Base-by-base conservation (phyloP, 1,140 invertebrate genomes). In the Ips typographus region DNA sequence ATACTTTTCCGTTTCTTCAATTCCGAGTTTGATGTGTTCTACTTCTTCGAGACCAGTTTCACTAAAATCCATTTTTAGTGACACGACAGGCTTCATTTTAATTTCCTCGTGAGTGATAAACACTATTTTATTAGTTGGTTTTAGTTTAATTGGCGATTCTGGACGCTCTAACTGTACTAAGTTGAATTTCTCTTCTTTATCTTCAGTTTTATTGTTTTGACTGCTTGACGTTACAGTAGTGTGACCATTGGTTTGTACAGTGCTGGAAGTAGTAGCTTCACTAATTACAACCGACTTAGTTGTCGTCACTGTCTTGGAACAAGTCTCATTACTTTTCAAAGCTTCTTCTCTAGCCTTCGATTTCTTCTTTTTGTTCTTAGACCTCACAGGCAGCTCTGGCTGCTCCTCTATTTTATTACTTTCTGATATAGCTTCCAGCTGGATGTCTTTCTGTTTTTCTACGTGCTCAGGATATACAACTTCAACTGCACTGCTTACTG, bases 21-120 rank as follows among this genome's bases (percentile, higher is more conserved):
- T 52, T 0, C 49, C 56, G 43, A 49, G 44, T 40, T 68, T 63
- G 40, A 59, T 60, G 37, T 43, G 6, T 37, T 47, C 40, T 51
- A 68, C 70, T 69, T 70, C 68, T 41, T 75, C 70, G 51, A 71
- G n/a, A 38, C 71, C 69, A 51, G 56, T 69, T 68, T 72, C 65
- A 38, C 63, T 58, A 52, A 82, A 81, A 74, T 84, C 83, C 76
- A 88, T 84, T 82, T 88, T 87, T 41, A 88, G 79, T 71, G 86
- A 85, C 76, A 87, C 81, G 6, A 88, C 84, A 40, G 88, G 87
- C 70, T 86, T 85, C 76, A 87, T 81, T 81, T 84, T 85, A 65
- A 86, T 84, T 80, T 88, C 86, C 82, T 89, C 88, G 65, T 89
- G 88, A 42, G 87, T 88, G 64, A 89, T 88, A 38, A 89, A 77